Evolutionary conservation across 2,113 vertebrate genomes (phyloP).

Genomic region (Corythoichthys intestinalis): DNA sequence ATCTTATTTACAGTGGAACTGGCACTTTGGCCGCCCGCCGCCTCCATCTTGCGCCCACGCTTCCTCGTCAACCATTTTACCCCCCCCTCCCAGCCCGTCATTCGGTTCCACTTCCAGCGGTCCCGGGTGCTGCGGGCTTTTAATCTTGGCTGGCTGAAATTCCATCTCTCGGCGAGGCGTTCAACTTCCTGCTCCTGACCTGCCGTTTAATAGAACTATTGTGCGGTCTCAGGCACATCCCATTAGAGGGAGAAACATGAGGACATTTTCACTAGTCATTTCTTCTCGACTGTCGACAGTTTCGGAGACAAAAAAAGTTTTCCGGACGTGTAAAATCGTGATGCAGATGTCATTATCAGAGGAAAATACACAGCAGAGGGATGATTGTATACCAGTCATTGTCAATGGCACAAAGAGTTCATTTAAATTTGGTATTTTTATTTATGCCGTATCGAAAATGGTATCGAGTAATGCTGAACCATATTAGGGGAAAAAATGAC

Average conservation of each 20-base stretch:
- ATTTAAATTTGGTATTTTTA: too few relatives aligned
- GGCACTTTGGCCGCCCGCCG: slow-evolving; percentile 65
- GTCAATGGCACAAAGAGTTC: too few relatives aligned
- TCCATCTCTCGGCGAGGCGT: slow-evolving; percentile 61
- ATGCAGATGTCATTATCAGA: too few relatives aligned
- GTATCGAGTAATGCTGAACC: too few relatives aligned
- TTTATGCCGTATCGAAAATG: too few relatives aligned
- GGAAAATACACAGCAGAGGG: too few relatives aligned
- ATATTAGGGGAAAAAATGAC: too few relatives aligned
- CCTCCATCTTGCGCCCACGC: slow-evolving; percentile 56
- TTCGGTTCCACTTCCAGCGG: slow-evolving; percentile 55
- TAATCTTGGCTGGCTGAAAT: slow-evolving; percentile 66
- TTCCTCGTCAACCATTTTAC: slow-evolving; percentile 36
- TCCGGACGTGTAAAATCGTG: too few relatives aligned
- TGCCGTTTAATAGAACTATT: slow-evolving; percentile 69
- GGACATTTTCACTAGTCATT: slow-evolving; percentile 21
- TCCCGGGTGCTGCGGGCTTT: slow-evolving; percentile 46
- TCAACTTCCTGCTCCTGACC: slow-evolving; percentile 62
- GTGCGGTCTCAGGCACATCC: slow-evolving; percentile 61
- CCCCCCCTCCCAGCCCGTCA: slow-evolving; percentile 8
- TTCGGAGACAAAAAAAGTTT: slow-evolving; percentile 7
- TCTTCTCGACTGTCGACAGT: slow-evolving; percentile 18
- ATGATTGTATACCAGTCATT: too few relatives aligned
- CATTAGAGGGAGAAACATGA: slow-evolving; percentile 54
- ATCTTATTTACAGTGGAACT: slow-evolving; percentile 73